Conservation (phyloP, 2,797 vertebrate species). For the Cyprinodon diabolis region DNA sequence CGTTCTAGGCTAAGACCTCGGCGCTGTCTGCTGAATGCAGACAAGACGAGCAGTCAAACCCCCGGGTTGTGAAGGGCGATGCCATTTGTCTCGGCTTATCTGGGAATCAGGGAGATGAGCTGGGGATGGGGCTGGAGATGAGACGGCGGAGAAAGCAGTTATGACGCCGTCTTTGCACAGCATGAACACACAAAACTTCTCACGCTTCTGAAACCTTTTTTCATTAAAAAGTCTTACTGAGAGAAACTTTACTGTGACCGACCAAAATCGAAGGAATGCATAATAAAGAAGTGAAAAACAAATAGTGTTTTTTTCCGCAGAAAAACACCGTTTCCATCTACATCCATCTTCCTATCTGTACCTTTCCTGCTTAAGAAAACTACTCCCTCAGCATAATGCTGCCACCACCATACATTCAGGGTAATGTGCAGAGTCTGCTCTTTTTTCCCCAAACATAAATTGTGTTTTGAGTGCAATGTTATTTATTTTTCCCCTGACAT, state of each 20-base stretch:
- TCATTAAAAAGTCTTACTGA: too few species aligned
- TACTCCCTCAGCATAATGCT: neutral
- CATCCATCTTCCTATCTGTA: neutral
- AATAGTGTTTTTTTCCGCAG: neutral
- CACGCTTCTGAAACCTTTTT: neutral
- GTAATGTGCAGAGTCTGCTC: too few species aligned
- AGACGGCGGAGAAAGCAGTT: constrained; percentile 17
- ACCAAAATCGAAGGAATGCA: neutral
- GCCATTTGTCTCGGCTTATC: constrained; percentile 61
- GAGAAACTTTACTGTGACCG: neutral
- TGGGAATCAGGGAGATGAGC: constrained; percentile 49
- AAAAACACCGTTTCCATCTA: neutral
- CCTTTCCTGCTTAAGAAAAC: neutral
- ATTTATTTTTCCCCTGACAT: too few species aligned
- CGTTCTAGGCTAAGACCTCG: constrained; percentile 46
- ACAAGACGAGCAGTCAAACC: constrained; percentile 49
- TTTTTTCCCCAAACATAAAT: too few species aligned
- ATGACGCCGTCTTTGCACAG: constrained; percentile 10
- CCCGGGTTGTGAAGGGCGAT: constrained; percentile 53
- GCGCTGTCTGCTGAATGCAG: constrained; percentile 54
- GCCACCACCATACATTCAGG: neutral
- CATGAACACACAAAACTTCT: neutral
- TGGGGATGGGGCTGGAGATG: constrained; percentile 17
- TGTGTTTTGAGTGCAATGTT: too few species aligned
- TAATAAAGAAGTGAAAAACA: neutral